Percentiles rank a stretch among this genome's conserved stretches.
Evolutionary conservation across 2,888 invertebrate species (phyloP).

Genomic region (Drosophila tanythrix): DNA sequence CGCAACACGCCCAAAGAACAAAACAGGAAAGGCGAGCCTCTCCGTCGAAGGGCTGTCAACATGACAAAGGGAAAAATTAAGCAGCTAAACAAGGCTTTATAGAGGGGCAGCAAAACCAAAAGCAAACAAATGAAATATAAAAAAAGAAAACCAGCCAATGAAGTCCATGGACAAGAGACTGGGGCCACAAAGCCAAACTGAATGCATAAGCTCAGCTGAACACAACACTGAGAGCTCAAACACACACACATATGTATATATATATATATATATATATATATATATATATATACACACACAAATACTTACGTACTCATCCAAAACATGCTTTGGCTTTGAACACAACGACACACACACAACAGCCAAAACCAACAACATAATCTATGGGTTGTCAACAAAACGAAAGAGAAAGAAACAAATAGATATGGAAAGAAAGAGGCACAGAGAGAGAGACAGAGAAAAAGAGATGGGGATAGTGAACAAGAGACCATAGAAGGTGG

Average conservation of each 20-base stretch:
- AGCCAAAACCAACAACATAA: slow-evolving; percentile 78
- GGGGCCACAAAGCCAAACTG: slow-evolving; percentile 38
- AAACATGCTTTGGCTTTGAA: slow-evolving; percentile 48
- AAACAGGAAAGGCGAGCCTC: slow-evolving; percentile 11
- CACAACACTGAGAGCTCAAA: slow-evolving; percentile 55
- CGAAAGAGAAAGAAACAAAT: slow-evolving; percentile 23
- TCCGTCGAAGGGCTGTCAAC: slow-evolving; percentile 74
- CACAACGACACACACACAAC: slow-evolving; percentile 31
- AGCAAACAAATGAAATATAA: slow-evolving; percentile 63
- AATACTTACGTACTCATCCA: slow-evolving; percentile 19
- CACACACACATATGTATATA: background rate
- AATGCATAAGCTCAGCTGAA: slow-evolving; percentile 72
- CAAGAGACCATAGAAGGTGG: slow-evolving; percentile 58
- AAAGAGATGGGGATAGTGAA: background rate
- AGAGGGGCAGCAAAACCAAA: slow-evolving; percentile 48
- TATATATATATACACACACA: slow-evolving; percentile 9
- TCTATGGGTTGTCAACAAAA: slow-evolving; percentile 79
- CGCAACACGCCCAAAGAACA: slow-evolving; percentile 12
- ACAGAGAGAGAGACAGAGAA: background rate
- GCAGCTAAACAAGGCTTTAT: slow-evolving; percentile 76
- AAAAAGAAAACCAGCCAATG: slow-evolving; percentile 37
- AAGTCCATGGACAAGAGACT: slow-evolving; percentile 20
- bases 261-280: background rate
- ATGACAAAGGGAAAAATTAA: slow-evolving; percentile 79
- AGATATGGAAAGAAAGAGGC: background rate